phyloP scores from a whole-genome alignment of 2,113 vertebrate species.

The Hyperopisus bebe region DNA sequence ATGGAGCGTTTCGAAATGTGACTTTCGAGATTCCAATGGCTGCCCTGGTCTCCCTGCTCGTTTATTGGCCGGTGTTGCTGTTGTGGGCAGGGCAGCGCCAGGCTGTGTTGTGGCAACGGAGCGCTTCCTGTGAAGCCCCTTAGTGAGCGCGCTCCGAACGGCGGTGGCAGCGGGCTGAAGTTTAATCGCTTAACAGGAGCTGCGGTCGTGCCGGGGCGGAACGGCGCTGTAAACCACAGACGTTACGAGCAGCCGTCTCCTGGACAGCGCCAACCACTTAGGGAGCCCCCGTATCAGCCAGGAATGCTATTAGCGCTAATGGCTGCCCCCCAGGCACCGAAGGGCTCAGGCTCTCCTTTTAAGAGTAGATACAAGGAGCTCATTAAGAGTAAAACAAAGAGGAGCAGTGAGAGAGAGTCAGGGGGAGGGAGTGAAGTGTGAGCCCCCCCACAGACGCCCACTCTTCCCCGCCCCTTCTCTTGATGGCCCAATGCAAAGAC shows the following conservation, averaged over 20 bases:
- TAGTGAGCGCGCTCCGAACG: neutral
- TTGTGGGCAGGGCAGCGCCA: neutral
- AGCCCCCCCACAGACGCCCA: conserved; percentile 33
- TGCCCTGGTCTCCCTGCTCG: neutral
- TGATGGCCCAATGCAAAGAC: conserved; percentile 35
- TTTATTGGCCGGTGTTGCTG: neutral
- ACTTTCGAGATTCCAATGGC: neutral
- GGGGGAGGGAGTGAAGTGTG: neutral
- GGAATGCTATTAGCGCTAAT: conserved; percentile 59
- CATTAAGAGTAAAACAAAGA: conserved; percentile 70
- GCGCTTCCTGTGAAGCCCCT: neutral
- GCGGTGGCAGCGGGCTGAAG: neutral
- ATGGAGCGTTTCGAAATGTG: neutral
- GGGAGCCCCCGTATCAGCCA: conserved; percentile 58
- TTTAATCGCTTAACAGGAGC: neutral
- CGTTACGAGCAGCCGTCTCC: neutral
- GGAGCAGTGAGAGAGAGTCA: conserved; percentile 44
- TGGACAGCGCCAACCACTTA: conserved; percentile 39
- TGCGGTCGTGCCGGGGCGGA: neutral
- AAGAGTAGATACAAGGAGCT: conserved; percentile 62
- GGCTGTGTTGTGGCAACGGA: neutral
- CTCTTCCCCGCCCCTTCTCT: conserved; percentile 15
- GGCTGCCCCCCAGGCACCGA: conserved; percentile 51
- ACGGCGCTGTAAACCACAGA: neutral
- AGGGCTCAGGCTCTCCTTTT: conserved; percentile 52